phyloP scores from a whole-genome alignment of 2,113 vertebrate genomes.

The Sturnus vulgaris region DNA sequence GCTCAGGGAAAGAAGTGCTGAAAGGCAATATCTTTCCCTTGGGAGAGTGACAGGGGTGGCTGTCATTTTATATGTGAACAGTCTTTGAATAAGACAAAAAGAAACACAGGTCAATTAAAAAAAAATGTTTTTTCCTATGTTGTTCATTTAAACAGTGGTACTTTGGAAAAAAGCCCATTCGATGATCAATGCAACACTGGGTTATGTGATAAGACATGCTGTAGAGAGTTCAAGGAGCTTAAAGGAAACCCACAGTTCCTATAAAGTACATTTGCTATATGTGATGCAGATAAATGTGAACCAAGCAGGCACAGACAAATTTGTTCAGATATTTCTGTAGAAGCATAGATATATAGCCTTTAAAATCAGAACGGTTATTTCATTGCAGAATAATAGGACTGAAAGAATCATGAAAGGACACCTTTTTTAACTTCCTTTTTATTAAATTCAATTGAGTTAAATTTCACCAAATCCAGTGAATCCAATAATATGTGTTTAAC shows the following conservation, averaged over 20 bases:
- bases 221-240: background rate
- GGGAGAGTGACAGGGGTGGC: background rate
- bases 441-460: background rate
- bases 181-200: background rate
- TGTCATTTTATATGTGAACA: background rate
- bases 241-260: background rate
- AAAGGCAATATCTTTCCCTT: conserved; percentile 24
- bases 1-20: background rate
- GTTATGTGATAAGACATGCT: background rate
- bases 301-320: background rate
- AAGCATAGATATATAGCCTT: background rate
- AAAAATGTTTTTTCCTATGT: background rate
- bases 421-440: background rate
- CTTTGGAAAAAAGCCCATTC: background rate
- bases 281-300: background rate
- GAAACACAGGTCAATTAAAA: background rate
- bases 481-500: background rate
- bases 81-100: background rate
- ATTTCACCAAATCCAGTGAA: background rate
- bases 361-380: background rate
- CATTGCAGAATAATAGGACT: background rate
- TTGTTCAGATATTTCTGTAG: background rate
- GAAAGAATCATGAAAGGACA: background rate
- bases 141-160: background rate
- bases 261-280: background rate